Percentiles rank a stretch among this genome's conserved stretches.
Evolutionary conservation across 2,113 vertebrate genomes (phyloP).

Genomic region (Hucho hucho): DNA sequence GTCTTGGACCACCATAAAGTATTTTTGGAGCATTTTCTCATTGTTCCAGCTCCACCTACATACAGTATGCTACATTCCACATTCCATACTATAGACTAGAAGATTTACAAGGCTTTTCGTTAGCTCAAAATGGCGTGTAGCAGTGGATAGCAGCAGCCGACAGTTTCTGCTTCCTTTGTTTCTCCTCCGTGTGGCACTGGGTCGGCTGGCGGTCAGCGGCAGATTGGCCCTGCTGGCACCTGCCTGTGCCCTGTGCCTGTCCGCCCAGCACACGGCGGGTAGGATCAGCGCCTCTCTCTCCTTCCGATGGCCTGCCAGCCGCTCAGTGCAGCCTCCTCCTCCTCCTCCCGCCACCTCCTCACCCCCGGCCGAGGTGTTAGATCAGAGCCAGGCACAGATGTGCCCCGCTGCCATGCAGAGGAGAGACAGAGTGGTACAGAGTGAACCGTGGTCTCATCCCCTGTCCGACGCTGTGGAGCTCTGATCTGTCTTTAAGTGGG

Average conservation of each 20-base stretch:
- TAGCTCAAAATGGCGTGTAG: too few species aligned
- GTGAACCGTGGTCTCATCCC: slow-evolving; percentile 35
- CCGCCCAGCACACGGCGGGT: slow-evolving; percentile 1
- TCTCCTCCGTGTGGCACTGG: not conserved
- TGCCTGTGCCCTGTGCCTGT: slow-evolving; percentile 15
- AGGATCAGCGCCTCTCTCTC: not conserved
- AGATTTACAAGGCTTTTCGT: too few species aligned
- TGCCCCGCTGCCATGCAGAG: slow-evolving; percentile 36
- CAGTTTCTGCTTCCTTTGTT: not conserved
- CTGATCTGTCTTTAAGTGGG: slow-evolving; percentile 66
- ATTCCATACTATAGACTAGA: too few species aligned
- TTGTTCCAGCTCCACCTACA: too few species aligned
- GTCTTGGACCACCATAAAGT: too few species aligned
- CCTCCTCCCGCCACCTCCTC: slow-evolving; percentile 57
- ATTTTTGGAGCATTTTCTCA: too few species aligned
- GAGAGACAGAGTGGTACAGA: slow-evolving; percentile 54
- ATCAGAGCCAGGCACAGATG: slow-evolving; percentile 72
- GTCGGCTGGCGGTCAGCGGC: slow-evolving; percentile 14
- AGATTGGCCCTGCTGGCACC: slow-evolving; percentile 29
- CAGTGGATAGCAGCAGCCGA: too few species aligned
- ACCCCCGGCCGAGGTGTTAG: slow-evolving; percentile 64
- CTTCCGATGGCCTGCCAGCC: slow-evolving; percentile 15
- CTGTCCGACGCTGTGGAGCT: slow-evolving; percentile 47
- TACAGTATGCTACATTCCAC: too few species aligned
- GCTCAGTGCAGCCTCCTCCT: not conserved